Percentiles rank a stretch among this genome's conserved stretches.
These are phyloP conservation scores for Triops longicaudatus DNA, from an alignment of 1,140 invertebrate genomes.

Conservation along the genomic window DNA sequence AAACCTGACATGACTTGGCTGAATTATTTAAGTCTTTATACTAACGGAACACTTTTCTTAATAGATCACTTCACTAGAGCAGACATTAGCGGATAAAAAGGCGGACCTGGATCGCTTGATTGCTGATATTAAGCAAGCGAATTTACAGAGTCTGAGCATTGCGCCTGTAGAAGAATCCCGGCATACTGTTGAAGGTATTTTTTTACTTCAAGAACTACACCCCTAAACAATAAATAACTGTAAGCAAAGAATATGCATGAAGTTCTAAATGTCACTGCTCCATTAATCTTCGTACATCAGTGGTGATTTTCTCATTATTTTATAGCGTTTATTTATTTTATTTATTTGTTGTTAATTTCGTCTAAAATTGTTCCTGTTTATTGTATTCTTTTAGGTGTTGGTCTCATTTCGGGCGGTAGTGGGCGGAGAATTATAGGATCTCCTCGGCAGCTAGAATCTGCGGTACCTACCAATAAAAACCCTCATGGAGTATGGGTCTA, in stretches of 20 bases:
- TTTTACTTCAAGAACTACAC: too few relatives aligned
- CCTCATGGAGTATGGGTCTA: conserved; percentile 93
- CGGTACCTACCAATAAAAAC: conserved; percentile 87
- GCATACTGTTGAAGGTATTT: conserved; percentile 56
- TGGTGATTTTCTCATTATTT: too few relatives aligned
- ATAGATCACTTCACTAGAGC: background rate
- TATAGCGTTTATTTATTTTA: too few relatives aligned
- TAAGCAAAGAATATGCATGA: too few relatives aligned
- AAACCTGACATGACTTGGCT: background rate
- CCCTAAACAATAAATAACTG: too few relatives aligned
- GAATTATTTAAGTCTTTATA: background rate
- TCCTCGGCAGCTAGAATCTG: conserved; percentile 80
- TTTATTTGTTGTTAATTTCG: too few relatives aligned
- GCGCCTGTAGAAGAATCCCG: conserved; percentile 65
- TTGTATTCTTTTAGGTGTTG: background rate
- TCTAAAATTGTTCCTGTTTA: background rate
- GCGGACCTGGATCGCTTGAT: conserved; percentile 73
- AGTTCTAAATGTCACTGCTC: too few relatives aligned
- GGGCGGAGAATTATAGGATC: conserved; percentile 82
- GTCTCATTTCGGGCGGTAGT: conserved; percentile 56
- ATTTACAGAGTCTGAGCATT: conserved; percentile 75
- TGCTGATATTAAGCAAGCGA: conserved; percentile 83
- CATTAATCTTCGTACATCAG: too few relatives aligned
- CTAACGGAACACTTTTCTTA: background rate
- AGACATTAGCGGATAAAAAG: conserved; percentile 46